phyloP scores from a whole-genome alignment of 2,797 vertebrate genomes.

The Scomberomorus guttatus region DNA sequence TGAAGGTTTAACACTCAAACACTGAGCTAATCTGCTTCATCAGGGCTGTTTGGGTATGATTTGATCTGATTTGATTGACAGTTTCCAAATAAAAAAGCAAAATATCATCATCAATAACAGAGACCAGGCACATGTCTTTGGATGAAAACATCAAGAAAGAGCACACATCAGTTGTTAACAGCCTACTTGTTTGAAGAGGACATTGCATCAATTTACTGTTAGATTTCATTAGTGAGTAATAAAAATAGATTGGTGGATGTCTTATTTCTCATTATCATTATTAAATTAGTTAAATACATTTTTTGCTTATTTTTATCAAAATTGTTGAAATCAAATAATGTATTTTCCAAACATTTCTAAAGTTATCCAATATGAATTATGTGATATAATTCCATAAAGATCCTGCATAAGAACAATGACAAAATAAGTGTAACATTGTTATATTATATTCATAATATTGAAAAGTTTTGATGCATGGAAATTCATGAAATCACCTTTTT shows the following conservation, averaged over 20 bases:
- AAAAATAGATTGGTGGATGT: not conserved
- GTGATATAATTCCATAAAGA: too few species aligned
- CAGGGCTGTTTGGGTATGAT: constrained; percentile 4
- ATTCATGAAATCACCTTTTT: not conserved
- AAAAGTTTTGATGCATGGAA: not conserved
- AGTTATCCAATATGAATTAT: too few species aligned
- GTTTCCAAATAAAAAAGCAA: not conserved
- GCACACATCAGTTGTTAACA: not conserved
- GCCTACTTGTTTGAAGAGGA: not conserved
- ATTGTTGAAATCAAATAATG: too few species aligned
- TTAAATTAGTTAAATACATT: too few species aligned
- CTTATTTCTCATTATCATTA: too few species aligned
- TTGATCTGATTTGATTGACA: constrained; percentile 24
- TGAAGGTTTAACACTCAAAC: not conserved
- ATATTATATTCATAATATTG: too few species aligned
- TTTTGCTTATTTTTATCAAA: too few species aligned
- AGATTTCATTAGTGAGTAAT: not conserved
- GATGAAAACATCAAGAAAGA: not conserved
- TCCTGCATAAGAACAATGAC: too few species aligned
- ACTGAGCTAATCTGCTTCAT: constrained; percentile 10
- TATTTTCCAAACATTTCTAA: too few species aligned
- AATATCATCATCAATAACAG: not conserved
- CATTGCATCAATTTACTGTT: not conserved
- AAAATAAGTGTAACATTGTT: too few species aligned
- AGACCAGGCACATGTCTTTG: not conserved